Base-by-base conservation (phyloP, 2,797 vertebrate species). In the Sciurus vulgaris region DNA sequence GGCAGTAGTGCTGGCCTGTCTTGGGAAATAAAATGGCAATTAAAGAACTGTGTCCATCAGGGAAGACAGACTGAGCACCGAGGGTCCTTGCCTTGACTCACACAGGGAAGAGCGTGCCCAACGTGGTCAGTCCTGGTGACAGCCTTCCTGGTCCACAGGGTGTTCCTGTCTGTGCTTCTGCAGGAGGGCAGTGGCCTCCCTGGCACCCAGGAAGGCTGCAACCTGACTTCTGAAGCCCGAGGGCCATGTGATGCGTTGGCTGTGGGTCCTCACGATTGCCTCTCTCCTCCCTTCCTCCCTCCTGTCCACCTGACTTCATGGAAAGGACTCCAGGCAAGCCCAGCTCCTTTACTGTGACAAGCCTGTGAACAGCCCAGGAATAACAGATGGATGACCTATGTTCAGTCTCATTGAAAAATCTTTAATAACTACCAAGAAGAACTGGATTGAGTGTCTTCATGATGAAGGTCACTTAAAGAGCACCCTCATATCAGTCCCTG, bases 101-200 rank as follows among this genome's bases (percentile, higher is more conserved):
- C 0, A 20, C 0, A 2, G 9, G 59, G 41, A 24, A 76, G 87
- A 61, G n/a, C 24, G 11, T 2, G 5, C 0, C 0, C 5, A 2
- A 17, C 13, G 1, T 10, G 4, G 35, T 22, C 15, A 4, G 26
- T 33, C 17, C 35, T 14, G 47, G 56, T 3, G 82, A 56, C 82
- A 51, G 2, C 26, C 54, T 6, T 54, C 30, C 18, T 33, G 11
- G 54, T 63, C n/a, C 41, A 17, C 15, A 44, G 3, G 7, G 41
- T 4, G 10, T n/a, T 14, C 33, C 24, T 2, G 28, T 22, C 14
- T 2, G 1, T 9, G 44, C 7, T 15, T 63, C 81, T 11, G 15
- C 1, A 38, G 1, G n/a, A 38, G 47, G 47, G 7, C 0, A 5
- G 28, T 10, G 63, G 15, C 35, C 78, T 13, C 24, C 47, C 22